phyloP scores from a whole-genome alignment of 2,888 invertebrate species.

The Amorpha juglandis region DNA sequence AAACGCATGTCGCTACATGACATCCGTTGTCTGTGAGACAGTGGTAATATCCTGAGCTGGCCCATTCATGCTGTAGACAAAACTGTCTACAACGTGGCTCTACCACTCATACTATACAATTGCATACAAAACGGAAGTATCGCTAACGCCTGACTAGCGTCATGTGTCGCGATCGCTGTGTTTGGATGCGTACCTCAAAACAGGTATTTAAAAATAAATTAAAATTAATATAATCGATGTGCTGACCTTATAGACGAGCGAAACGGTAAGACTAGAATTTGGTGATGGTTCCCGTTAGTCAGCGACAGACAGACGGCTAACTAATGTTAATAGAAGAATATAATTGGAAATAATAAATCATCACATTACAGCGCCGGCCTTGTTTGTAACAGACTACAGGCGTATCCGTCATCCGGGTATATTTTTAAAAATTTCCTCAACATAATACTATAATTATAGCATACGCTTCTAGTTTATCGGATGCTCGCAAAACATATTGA shows the following conservation, averaged over 20 bases:
- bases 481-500: background rate
- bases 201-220: too few species aligned
- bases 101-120: too few species aligned
- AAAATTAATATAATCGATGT: background rate
- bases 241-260: background rate
- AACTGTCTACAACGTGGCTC: too few species aligned
- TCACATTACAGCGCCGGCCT: slow-evolving; percentile 37
- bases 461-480: slow-evolving; percentile 4
- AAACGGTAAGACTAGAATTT: background rate
- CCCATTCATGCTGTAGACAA: too few species aligned
- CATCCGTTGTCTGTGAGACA: too few species aligned
- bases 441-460: slow-evolving; percentile 26
- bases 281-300: slow-evolving; percentile 6
- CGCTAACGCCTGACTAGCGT: too few species aligned
- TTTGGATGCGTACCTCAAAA: too few species aligned
- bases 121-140: too few species aligned
- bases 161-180: too few species aligned
- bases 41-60: too few species aligned
- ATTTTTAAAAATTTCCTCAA: slow-evolving; percentile 36
- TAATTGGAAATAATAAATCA: slow-evolving; percentile 35
- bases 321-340: slow-evolving; percentile 17
- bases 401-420: slow-evolving; percentile 28
- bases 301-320: background rate
- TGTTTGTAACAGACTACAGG: slow-evolving; percentile 25
- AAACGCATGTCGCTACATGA: too few species aligned